Conservation (phyloP, 2,113 vertebrate species). For the Danio rerio region DNA sequence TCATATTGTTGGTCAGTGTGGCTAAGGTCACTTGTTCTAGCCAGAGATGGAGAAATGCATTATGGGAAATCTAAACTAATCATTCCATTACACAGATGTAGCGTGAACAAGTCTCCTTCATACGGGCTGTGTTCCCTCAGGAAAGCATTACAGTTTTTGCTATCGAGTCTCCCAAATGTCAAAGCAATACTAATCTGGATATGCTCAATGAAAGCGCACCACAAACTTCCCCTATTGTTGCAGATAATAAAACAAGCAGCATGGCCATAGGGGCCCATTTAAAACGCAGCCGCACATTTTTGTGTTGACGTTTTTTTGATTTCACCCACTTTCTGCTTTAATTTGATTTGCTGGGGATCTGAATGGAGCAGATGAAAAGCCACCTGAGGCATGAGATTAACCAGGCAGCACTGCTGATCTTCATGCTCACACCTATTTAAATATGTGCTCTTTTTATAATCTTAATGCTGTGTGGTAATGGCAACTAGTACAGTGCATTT, state of each 20-base stretch:
- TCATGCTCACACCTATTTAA: conserved; percentile 69
- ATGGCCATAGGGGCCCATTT: conserved; percentile 79
- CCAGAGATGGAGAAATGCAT: not conserved
- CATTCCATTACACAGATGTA: conserved; percentile 70
- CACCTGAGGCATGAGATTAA: conserved; percentile 71
- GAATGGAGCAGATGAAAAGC: conserved; percentile 72
- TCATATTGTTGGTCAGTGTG: no score
- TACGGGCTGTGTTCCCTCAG: conserved; percentile 68
- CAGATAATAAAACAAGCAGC: conserved; percentile 75
- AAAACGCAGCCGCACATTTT: conserved; percentile 69
- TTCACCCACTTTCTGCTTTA: conserved; percentile 81
- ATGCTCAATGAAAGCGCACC: conserved; percentile 52
- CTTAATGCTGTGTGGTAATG: conserved; percentile 42
- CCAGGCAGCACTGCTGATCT: conserved; percentile 77
- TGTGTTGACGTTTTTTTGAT: conserved; percentile 77
- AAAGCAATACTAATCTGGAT: conserved; percentile 77
- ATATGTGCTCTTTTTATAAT: conserved; percentile 17
- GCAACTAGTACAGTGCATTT: conserved; percentile 21
- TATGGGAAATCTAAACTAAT: conserved; percentile 18
- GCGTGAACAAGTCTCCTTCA: conserved; percentile 72
- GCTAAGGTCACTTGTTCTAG: no score
- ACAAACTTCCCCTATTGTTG: conserved; percentile 64
- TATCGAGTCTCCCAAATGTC: conserved; percentile 78
- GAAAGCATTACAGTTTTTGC: conserved; percentile 75
- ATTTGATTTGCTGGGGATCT: conserved; percentile 79